These are phyloP conservation scores for Odontocerum albicorne DNA, from an alignment of 2,888 invertebrate genomes.

Conservation along the genomic window DNA sequence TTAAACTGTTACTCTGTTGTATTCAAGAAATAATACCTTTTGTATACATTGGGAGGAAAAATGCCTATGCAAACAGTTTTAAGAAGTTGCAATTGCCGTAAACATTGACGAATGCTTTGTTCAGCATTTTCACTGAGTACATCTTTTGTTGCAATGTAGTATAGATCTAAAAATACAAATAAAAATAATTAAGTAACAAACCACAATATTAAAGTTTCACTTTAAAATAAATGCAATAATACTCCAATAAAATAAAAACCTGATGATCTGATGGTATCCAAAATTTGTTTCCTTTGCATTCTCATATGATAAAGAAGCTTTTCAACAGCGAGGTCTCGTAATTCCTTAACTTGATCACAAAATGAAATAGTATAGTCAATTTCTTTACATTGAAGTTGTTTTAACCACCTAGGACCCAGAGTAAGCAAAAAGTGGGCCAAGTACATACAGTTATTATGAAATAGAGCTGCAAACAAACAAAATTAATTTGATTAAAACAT, in stretches of 20 bases:
- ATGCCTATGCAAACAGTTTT: slow-evolving; percentile 89
- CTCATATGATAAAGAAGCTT: slow-evolving; percentile 73
- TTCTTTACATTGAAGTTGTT: slow-evolving; percentile 59
- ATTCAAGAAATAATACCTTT: slow-evolving; percentile 51
- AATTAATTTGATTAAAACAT: too few relatives aligned
- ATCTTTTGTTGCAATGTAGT: slow-evolving; percentile 57
- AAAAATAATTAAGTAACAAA: too few relatives aligned
- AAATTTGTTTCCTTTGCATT: slow-evolving; percentile 73
- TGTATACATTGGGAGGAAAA: slow-evolving; percentile 75
- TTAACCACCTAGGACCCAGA: slow-evolving; percentile 68
- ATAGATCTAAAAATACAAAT: slow-evolving; percentile 51
- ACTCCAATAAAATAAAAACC: slow-evolving; percentile 60
- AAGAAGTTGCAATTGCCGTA: slow-evolving; percentile 80
- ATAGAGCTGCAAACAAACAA: slow-evolving; percentile 71
- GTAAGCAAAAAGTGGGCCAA: slow-evolving; percentile 73
- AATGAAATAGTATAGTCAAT: slow-evolving; percentile 64
- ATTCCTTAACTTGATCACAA: slow-evolving; percentile 65
- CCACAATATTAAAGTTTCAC: slow-evolving; percentile 1
- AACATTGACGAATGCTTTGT: slow-evolving; percentile 77
- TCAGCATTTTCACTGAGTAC: slow-evolving; percentile 64
- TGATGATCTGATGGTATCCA: slow-evolving; percentile 74
- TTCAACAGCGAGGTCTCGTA: slow-evolving; percentile 69
- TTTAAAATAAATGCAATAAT: neutral
- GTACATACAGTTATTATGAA: slow-evolving; percentile 92
- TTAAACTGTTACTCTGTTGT: too few relatives aligned